These are phyloP conservation scores for Bos taurus DNA, from an alignment of 2,113 vertebrate genomes.

Conservation along the genomic window DNA sequence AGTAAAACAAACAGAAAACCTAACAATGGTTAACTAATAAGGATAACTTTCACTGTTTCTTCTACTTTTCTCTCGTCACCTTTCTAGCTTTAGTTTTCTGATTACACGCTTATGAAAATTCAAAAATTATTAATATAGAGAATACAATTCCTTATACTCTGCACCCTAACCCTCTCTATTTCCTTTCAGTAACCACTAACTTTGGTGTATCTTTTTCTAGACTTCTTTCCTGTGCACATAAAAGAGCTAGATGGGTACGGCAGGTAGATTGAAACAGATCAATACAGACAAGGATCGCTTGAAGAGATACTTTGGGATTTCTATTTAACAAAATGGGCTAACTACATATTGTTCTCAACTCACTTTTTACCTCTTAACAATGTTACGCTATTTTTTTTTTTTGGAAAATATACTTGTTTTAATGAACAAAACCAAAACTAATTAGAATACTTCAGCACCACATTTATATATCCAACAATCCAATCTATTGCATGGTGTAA, in stretches of 20 bases:
- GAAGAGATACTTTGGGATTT: background rate
- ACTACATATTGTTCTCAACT: background rate
- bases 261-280: background rate
- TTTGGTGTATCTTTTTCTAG: background rate
- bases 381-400: background rate
- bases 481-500: background rate
- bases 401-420: background rate
- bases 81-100: slow-evolving; percentile 6
- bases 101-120: background rate
- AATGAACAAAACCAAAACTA: background rate
- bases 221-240: background rate
- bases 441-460: background rate
- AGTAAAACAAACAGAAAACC: background rate
- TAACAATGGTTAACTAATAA: background rate
- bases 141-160: background rate
- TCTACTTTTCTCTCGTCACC: background rate
- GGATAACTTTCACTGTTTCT: background rate
- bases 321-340: background rate
- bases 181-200: background rate
- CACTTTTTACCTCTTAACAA: background rate
- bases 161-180: background rate
- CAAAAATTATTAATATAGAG: background rate
- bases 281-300: background rate
- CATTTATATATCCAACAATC: background rate
- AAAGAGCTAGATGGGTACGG: background rate